Conservation (phyloP, 2,113 vertebrate genomes). For the Budorcas taxicolor region DNA sequence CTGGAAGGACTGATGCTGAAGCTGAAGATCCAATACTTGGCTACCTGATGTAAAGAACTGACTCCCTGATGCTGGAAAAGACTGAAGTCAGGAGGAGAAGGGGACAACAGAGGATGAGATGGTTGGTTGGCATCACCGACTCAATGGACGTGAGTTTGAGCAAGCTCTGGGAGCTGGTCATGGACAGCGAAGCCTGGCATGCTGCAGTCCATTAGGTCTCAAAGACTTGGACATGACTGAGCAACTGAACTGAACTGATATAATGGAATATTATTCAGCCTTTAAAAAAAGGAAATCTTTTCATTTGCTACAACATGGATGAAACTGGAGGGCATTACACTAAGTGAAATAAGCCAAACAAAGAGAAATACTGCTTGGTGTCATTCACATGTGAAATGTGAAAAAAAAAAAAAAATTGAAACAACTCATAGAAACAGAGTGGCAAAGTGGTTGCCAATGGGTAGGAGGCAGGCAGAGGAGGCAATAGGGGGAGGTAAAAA, state of each 20-base stretch:
- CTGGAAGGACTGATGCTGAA: background rate
- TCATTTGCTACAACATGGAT: background rate
- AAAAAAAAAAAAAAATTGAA: background rate
- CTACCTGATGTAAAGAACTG: background rate
- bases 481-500: background rate
- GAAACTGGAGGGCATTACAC: background rate
- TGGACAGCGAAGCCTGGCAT: background rate
- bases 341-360: background rate
- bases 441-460: background rate
- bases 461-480: background rate
- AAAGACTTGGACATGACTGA: background rate
- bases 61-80: background rate
- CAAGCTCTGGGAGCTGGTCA: background rate
- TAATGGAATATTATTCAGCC: background rate
- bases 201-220: background rate
- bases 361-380: background rate
- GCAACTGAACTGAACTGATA: background rate
- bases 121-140: background rate
- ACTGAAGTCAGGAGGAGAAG: background rate
- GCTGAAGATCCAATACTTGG: background rate
- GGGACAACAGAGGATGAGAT: background rate
- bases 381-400: background rate
- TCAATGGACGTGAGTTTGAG: background rate
- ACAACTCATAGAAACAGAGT: background rate
- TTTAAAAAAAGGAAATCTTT: background rate